Base-by-base conservation (phyloP, 2,888 invertebrate species). In the Melanchra persicariae region DNA sequence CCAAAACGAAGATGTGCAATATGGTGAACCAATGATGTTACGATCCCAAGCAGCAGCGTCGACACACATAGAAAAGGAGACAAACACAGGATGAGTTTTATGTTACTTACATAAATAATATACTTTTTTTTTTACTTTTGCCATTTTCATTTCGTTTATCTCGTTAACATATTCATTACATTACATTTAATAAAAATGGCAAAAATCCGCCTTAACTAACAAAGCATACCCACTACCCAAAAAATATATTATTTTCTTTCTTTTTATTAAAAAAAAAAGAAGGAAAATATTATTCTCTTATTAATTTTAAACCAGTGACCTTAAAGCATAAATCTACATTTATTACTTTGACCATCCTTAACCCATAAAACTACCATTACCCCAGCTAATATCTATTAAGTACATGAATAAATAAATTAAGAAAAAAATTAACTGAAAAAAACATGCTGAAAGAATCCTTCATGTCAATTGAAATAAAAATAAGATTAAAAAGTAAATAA, bases 21-120 rank as follows among this genome's bases (percentile, higher is more conserved):
- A 69, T 77, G 70, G 66, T 59, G 72, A 43, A 61, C 34, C 54
- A 58, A 58, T 66, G 71, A 30, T 30, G 79, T 26, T 51, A 65
- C 34, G 43, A 70, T 54, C 69, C 82, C 72, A 82, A 83, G 75
- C 82, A 34, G 82, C 83, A 24, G 47, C 84, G 83, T 78, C 69
- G 84, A 74, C 79, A 82, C 64, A 86, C 81, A 86, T 86, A 85
- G 79, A 85, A 86, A 67, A 83, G 73, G 70, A 80, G 75, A 85
- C 83, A 85, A 79, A 82, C 82, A 85, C 78, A 85, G n/a, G n/a
- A 80, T 83, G 72, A 84, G 71, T 63, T 57, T 61, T 37, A 37
- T 22, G 37, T 22, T n/a, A 67, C n/a, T 22, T n/a, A 66, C 19
- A 15, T 54, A 71, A 9, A 26, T 52, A 37, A 30, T n/a, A 8